phyloP scores from a whole-genome alignment of 2,888 invertebrate genomes.

The Coremacera marginata region DNA sequence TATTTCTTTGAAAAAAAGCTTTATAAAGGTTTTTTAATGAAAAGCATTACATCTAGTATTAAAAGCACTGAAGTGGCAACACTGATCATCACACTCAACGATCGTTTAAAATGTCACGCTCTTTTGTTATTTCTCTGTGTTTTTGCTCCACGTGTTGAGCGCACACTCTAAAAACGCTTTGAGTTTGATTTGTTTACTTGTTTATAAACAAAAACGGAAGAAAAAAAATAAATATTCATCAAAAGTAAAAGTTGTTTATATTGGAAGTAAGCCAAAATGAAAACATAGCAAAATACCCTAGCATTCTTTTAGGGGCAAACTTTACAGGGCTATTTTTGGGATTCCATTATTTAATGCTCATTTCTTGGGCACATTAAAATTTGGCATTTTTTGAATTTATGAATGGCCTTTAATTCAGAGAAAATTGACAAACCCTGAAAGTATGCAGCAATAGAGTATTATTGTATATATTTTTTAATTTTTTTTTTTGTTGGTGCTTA shows the following conservation, averaged over 20 bases:
- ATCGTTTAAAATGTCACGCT: background rate
- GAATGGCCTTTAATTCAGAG: background rate
- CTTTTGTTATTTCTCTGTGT: background rate
- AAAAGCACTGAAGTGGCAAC: no score
- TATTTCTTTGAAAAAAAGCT: no score
- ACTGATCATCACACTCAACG: no score
- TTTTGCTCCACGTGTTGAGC: background rate
- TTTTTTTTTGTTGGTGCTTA: no score
- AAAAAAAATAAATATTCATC: background rate
- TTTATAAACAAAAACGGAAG: conserved; percentile 37
- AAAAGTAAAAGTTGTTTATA: conserved; percentile 38
- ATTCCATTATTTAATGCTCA: background rate
- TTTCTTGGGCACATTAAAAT: background rate
- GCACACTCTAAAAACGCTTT: background rate
- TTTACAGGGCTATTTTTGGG: background rate
- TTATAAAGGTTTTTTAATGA: no score
- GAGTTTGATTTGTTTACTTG: conserved; percentile 4
- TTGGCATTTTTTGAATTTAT: background rate
- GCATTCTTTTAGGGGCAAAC: background rate
- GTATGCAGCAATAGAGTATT: background rate
- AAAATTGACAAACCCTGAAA: conserved; percentile 7
- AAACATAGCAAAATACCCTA: background rate
- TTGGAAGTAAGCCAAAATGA: no score
- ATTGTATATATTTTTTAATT: no score
- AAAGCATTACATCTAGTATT: no score